Percentiles rank a stretch among this genome's conserved stretches.
phyloP scores from a whole-genome alignment of 2,888 invertebrate species.

The Leucozona laternaria region DNA sequence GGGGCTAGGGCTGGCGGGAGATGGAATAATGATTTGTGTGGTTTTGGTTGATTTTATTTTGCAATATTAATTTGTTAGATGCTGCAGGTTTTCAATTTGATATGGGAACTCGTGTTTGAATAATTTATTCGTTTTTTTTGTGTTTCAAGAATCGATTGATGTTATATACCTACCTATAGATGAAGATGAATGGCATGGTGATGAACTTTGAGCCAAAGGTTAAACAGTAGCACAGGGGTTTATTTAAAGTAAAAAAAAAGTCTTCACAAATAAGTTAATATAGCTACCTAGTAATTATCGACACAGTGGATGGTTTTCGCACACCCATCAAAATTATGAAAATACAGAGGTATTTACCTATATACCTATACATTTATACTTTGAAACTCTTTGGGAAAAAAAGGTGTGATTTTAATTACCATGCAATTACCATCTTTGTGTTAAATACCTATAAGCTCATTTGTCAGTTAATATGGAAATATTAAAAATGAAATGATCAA shows the following conservation, averaged over 20 bases:
- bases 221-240: background rate
- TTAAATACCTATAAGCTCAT: no score
- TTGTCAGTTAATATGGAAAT: no score
- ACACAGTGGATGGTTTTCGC: background rate
- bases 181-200: constrained; percentile 4
- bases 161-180: no score
- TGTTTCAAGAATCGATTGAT: background rate
- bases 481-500: no score
- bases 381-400: background rate
- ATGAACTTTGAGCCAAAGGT: background rate
- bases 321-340: no score
- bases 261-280: background rate
- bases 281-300: background rate
- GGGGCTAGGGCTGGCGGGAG: background rate
- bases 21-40: constrained; percentile 48
- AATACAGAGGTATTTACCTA: no score
- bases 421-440: background rate
- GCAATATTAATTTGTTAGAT: constrained; percentile 6
- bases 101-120: constrained; percentile 32
- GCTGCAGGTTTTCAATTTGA: constrained; percentile 28
- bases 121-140: background rate
- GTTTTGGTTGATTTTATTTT: constrained; percentile 23
- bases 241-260: background rate
- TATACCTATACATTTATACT: no score
- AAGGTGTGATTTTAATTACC: background rate